These are phyloP conservation scores for Rattus rattus DNA, from an alignment of 2,113 vertebrate genomes.

Conservation along the genomic window DNA sequence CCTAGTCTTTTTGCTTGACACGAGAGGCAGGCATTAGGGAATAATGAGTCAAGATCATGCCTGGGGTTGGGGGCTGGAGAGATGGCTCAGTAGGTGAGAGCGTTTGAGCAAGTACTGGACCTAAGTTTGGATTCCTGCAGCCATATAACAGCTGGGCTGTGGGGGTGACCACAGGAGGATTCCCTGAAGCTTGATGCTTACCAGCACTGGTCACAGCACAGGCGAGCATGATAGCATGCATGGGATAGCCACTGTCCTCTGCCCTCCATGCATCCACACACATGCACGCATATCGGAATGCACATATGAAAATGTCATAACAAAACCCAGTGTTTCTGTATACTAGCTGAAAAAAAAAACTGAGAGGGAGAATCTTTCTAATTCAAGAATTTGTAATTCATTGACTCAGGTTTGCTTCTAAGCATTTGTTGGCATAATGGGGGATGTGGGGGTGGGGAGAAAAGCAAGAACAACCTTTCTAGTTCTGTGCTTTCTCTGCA, in stretches of 20 bases:
- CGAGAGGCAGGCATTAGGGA: not conserved
- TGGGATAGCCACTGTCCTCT: not conserved
- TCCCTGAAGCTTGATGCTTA: not conserved
- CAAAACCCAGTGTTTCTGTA: not conserved
- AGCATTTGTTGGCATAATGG: conserved; percentile 42
- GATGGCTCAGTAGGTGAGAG: not conserved
- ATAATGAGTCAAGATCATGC: not conserved
- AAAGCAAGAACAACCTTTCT: conserved; percentile 40
- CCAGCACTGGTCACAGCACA: not conserved
- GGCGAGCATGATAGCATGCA: no score
- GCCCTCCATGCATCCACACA: not conserved
- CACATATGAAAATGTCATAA: not conserved
- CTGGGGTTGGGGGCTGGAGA: not conserved
- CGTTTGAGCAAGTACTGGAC: not conserved
- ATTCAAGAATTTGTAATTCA: conserved; percentile 65
- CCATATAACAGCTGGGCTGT: not conserved
- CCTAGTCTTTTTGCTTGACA: not conserved
- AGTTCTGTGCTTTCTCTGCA: conserved; percentile 67
- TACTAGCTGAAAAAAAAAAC: not conserved
- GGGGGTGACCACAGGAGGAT: not conserved
- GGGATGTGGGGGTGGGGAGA: conserved; percentile 27
- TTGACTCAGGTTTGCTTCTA: conserved; percentile 49
- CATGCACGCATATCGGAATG: no score
- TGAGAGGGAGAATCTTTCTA: not conserved
- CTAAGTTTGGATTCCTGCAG: not conserved